Conservation (phyloP, 1,140 invertebrate genomes). For the Drosophila ercepeae region DNA sequence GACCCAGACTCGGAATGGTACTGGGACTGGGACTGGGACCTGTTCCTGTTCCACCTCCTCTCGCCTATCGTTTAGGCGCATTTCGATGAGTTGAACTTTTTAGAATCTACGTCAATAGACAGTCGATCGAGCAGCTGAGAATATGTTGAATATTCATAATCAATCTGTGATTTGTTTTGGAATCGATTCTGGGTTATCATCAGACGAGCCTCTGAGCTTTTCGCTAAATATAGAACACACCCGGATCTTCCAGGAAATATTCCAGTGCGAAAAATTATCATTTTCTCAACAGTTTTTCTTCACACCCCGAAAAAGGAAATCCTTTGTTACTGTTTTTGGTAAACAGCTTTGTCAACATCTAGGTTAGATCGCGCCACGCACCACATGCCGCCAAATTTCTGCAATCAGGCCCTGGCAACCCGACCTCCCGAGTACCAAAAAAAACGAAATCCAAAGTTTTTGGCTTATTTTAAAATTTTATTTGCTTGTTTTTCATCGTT, state of each 20-base stretch:
- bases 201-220: constrained; percentile 40
- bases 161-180: constrained; percentile 20
- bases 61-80: constrained; percentile 16
- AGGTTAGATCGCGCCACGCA: constrained; percentile 39
- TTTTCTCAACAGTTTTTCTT: background rate
- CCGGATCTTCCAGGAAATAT: constrained; percentile 43
- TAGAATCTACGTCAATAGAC: constrained; percentile 42
- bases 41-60: constrained; percentile 1
- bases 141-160: constrained; percentile 28
- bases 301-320: no score
- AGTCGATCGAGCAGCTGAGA: background rate
- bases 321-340: background rate
- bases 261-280: constrained; percentile 10
- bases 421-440: constrained; percentile 3
- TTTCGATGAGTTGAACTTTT: constrained; percentile 36
- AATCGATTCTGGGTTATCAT: constrained; percentile 42
- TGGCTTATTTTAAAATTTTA: constrained; percentile 52
- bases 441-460: constrained; percentile 32
- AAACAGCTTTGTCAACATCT: constrained; percentile 12
- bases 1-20: constrained; percentile 27
- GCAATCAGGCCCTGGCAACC: constrained; percentile 73
- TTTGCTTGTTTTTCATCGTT: constrained; percentile 64
- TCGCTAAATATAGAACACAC: constrained; percentile 42
- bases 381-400: constrained; percentile 16
- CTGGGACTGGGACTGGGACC: background rate